phyloP scores from a whole-genome alignment of 2,797 vertebrate genomes.

The Ataeniobius toweri region DNA sequence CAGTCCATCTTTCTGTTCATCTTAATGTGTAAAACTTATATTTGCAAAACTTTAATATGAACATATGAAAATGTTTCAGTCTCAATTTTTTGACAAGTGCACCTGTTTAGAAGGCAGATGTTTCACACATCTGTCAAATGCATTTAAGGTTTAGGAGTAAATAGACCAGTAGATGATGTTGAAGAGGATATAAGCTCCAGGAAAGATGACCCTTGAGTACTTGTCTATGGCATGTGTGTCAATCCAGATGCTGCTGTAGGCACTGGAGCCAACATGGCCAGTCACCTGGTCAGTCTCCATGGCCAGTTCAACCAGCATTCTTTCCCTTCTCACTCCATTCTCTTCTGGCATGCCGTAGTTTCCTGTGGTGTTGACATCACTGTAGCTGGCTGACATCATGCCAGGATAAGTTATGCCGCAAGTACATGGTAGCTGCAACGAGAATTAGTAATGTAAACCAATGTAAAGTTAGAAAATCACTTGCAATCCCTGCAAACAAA shows the following conservation, averaged over 20 bases:
- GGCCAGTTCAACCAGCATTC: conserved; percentile 86
- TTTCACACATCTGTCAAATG: background rate
- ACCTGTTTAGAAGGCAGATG: background rate
- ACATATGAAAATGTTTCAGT: background rate
- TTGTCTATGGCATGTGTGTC: conserved; percentile 93
- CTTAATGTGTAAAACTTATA: background rate
- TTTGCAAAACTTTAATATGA: background rate
- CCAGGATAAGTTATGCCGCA: conserved; percentile 82
- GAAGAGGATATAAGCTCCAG: conserved; percentile 89
- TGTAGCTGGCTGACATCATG: conserved; percentile 85
- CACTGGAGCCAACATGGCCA: conserved; percentile 75
- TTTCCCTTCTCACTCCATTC: conserved; percentile 83
- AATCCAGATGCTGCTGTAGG: conserved; percentile 85
- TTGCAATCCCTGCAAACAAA: background rate
- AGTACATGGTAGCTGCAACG: conserved; percentile 82
- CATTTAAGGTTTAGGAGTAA: conserved; percentile 80
- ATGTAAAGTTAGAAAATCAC: background rate
- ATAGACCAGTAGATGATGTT: conserved; percentile 96
- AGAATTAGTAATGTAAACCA: background rate
- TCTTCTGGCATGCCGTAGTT: conserved; percentile 81
- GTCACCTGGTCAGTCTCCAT: conserved; percentile 83
- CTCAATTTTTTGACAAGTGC: background rate
- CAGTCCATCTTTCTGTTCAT: background rate
- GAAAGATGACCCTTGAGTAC: conserved; percentile 91
- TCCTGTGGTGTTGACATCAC: conserved; percentile 83